Conservation (phyloP, 2,888 invertebrate species). For the Phaonia tiefii region DNA sequence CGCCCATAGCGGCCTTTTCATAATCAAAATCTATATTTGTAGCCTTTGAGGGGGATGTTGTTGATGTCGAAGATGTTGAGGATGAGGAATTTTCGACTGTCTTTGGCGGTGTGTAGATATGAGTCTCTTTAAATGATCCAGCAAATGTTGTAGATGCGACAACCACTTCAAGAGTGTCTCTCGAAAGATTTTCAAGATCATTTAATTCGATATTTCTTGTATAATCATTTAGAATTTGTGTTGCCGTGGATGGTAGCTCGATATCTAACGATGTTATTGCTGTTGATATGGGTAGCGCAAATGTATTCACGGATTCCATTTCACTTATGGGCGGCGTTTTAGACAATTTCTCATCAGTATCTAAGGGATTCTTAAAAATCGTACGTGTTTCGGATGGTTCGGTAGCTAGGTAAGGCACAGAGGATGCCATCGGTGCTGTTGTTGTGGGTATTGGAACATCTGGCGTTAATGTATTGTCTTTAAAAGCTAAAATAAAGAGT, state of each 20-base stretch:
- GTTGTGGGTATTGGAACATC: constrained; percentile 45
- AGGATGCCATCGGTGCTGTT: constrained; percentile 68
- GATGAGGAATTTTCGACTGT: constrained; percentile 67
- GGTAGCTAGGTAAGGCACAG: constrained; percentile 43
- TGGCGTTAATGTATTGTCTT: constrained; percentile 13
- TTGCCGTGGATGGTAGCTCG: constrained; percentile 37
- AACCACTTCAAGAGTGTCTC: constrained; percentile 65
- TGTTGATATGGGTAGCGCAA: constrained; percentile 45
- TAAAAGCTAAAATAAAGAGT: constrained; percentile 33
- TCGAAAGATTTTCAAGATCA: constrained; percentile 45
- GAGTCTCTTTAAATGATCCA: constrained; percentile 80
- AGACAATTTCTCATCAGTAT: constrained; percentile 39
- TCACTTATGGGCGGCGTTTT: constrained; percentile 64
- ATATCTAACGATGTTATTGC: constrained; percentile 21
- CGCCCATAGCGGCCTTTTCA: constrained; percentile 79
- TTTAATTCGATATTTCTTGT: constrained; percentile 31
- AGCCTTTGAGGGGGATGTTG: constrained; percentile 69
- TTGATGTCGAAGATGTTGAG: constrained; percentile 40
- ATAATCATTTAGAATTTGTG: constrained; percentile 61
- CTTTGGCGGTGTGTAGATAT: constrained; percentile 80
- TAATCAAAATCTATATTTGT: constrained; percentile 79
- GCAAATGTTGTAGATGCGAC: constrained; percentile 74
- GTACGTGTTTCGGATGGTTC: constrained; percentile 43
- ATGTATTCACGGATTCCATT: constrained; percentile 58
- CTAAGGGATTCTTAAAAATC: constrained; percentile 53